phyloP scores from a whole-genome alignment of 2,113 vertebrate species.

The Cheilinus undulatus region DNA sequence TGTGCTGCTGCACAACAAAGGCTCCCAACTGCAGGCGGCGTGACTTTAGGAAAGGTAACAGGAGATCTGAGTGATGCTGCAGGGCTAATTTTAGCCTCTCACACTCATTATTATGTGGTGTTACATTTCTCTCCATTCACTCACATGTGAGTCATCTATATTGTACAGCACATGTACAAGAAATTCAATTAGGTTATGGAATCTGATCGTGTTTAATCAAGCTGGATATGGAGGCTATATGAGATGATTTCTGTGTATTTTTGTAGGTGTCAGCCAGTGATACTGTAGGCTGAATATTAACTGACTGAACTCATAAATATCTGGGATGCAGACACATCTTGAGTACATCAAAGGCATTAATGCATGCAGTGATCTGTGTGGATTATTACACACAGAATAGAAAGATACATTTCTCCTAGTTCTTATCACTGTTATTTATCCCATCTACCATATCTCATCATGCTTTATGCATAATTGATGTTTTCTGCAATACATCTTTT shows the following conservation, averaged over 20 bases:
- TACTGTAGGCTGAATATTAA: slow-evolving; percentile 53
- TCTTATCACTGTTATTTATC: slow-evolving; percentile 53
- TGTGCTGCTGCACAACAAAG: slow-evolving; percentile 68
- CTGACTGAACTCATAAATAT: slow-evolving; percentile 59
- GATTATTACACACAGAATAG: slow-evolving; percentile 45
- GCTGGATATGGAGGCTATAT: slow-evolving; percentile 37
- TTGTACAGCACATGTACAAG: slow-evolving; percentile 9
- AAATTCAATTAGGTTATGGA: slow-evolving; percentile 63
- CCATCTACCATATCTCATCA: slow-evolving; percentile 14
- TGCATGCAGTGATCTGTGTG: slow-evolving; percentile 48
- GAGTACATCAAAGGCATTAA: slow-evolving; percentile 58
- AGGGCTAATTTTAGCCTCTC: slow-evolving; percentile 69
- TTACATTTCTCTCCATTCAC: slow-evolving; percentile 67
- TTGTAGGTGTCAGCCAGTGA: slow-evolving; percentile 38
- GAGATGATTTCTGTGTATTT: slow-evolving; percentile 53
- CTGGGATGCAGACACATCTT: slow-evolving; percentile 51
- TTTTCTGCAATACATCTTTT: slow-evolving; percentile 37
- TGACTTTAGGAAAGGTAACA: slow-evolving; percentile 70
- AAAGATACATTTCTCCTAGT: slow-evolving; percentile 21
- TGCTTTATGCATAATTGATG: slow-evolving; percentile 50
- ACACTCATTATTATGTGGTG: slow-evolving; percentile 64
- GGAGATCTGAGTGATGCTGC: slow-evolving; percentile 61
- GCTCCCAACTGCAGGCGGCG: slow-evolving; percentile 44
- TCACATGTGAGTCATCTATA: slow-evolving; percentile 45
- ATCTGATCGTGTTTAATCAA: slow-evolving; percentile 59